Base-by-base conservation (phyloP, 1,140 invertebrate species). In the Drosophila kanapiae region DNA sequence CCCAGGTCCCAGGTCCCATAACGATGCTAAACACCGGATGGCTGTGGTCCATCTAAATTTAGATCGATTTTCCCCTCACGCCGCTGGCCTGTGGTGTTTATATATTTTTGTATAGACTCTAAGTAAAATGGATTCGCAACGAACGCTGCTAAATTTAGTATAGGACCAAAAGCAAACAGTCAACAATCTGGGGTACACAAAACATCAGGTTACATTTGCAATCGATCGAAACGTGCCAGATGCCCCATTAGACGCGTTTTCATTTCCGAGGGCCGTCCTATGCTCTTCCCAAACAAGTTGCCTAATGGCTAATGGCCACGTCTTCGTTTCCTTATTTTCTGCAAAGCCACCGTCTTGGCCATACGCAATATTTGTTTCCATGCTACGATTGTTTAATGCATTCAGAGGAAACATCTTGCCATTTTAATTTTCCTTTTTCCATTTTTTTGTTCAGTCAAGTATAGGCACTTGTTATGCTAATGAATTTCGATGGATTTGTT, bases 131-230 rank as follows among this genome's bases (percentile, higher is more conserved):
- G 48, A 70, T 54, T 70, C 67, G 48, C 67, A 68, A 29, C 38
- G 62, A 23, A 33, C 45, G 11, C n/a, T 31, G 67, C 67, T 70
- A 70, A 70, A 70, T 47, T 70, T 70, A 70, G 67, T 70, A 53
- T 54, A 56, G 35, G 40, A 37, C 67, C 67, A 70, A 67, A 70
- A 45, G 67, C 67, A 68, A 70, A 70, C 67, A 70, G 67, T 70
- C 62, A 64, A 45, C 62, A 54, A 68, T 68, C 63, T 56, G 23
- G 67, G 62, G 37, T 70, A 70, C 67, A 54, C 67, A 70, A 31
- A 64, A 70, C 67, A 68, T 68, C 63, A 54, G 67, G 67, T 70
- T 70, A 70, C 62, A 70, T 68, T 68, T n/a, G 31, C 67, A 70
- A 70, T 70, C 67, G 67, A 70, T 70, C 47, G 33, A 16, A 68